phyloP scores from a whole-genome alignment of 1,140 invertebrate genomes.

The Drosophila pectinifera region DNA sequence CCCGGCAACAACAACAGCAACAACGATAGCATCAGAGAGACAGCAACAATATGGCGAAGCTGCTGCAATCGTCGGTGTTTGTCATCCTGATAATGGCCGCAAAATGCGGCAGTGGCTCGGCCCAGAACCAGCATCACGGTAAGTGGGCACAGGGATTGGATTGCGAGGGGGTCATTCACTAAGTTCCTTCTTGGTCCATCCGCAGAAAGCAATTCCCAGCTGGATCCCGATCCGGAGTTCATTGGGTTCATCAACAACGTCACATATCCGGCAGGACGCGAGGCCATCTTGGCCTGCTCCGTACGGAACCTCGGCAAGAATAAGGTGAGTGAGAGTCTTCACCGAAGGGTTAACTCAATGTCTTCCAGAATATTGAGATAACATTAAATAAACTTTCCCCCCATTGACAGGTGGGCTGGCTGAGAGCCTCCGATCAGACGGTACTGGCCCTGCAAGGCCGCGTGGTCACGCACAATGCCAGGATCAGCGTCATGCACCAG shows the following conservation, averaged over 20 bases:
- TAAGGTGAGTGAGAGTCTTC: too few relatives aligned
- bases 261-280: constrained; percentile 92
- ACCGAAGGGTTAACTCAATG: too few relatives aligned
- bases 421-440: constrained; percentile 94
- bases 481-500: constrained; percentile 92
- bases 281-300: constrained; percentile 92
- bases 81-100: constrained; percentile 76
- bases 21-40: constrained; percentile 30
- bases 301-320: constrained; percentile 93
- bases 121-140: constrained; percentile 80
- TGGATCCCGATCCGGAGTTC: constrained; percentile 89
- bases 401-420: constrained; percentile 94
- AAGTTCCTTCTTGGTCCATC: constrained; percentile 14
- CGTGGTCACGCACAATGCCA: constrained; percentile 94
- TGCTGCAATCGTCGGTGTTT: constrained; percentile 65
- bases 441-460: constrained; percentile 93
- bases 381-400: not conserved
- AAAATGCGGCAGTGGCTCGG: constrained; percentile 63
- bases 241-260: constrained; percentile 92
- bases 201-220: constrained; percentile 78
- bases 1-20: constrained; percentile 22
- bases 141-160: constrained; percentile 45
- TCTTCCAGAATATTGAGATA: not conserved
- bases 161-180: constrained; percentile 1
- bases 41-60: constrained; percentile 58